phyloP scores from a whole-genome alignment of 2,888 invertebrate species.

The Buathra laborator region DNA sequence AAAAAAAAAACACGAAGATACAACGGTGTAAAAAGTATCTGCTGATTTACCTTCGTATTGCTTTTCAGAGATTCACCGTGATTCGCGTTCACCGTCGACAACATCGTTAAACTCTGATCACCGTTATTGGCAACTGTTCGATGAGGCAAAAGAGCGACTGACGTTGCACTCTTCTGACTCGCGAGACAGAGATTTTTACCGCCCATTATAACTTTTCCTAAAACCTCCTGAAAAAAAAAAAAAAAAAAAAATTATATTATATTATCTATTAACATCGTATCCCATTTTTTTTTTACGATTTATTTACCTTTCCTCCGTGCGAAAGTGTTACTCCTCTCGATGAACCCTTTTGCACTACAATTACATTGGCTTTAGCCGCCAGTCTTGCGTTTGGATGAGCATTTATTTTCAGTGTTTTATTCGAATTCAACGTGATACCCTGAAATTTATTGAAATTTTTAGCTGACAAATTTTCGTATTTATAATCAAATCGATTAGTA shows the following conservation, averaged over 20 bases:
- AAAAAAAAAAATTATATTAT: slow-evolving; percentile 5
- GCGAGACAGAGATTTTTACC: slow-evolving; percentile 80
- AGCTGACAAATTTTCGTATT: background rate
- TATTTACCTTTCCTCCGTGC: slow-evolving; percentile 81
- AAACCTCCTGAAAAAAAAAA: slow-evolving; percentile 78
- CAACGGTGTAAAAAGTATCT: too few species aligned
- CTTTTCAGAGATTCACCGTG: slow-evolving; percentile 74
- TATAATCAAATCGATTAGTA: background rate
- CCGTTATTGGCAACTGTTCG: slow-evolving; percentile 77
- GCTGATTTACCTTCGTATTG: slow-evolving; percentile 72
- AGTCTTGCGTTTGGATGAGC: slow-evolving; percentile 77
- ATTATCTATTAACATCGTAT: slow-evolving; percentile 2
- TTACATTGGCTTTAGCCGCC: slow-evolving; percentile 87
- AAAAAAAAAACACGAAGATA: background rate
- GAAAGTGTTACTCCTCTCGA: slow-evolving; percentile 85
- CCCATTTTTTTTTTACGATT: background rate
- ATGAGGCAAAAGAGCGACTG: slow-evolving; percentile 76
- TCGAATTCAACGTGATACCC: slow-evolving; percentile 77
- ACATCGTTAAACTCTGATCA: slow-evolving; percentile 74
- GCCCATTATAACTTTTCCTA: slow-evolving; percentile 82
- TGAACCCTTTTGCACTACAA: slow-evolving; percentile 88
- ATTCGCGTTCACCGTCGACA: slow-evolving; percentile 71
- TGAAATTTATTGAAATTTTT: slow-evolving; percentile 66
- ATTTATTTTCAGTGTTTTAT: slow-evolving; percentile 78
- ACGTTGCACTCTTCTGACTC: slow-evolving; percentile 75